Base-by-base conservation (phyloP, 2,797 vertebrate species). In the Monodelphis domestica region DNA sequence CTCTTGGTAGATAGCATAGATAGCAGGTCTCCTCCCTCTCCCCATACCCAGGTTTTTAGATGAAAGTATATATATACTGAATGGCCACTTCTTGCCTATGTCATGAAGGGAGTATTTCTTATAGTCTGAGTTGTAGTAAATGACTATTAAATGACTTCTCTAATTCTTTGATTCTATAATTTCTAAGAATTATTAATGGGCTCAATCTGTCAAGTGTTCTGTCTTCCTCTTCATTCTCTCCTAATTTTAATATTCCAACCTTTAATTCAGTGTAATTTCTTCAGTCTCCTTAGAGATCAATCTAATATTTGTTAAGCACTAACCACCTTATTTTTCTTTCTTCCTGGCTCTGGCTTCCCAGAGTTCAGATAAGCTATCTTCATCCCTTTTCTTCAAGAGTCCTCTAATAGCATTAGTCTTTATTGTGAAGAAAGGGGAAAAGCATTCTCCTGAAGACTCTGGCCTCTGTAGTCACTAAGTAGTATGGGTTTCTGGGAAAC, bases 171-270 rank as follows among this genome's bases (percentile, higher is more conserved):
- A 45, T 24, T 78, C 7, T 45, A 0, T 70, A 17, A 45, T 24
- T 78, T 78, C 63, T 78, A 78, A n/a, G 63, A 78, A 78, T 78
- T 45, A 45, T 12, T 50, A 88, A 93, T 93, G 88, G 38, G 10
- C 28, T 29, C 87, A 0, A 59, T 26, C 21, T 92, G 4, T 52
- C 59, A 89, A 88, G 0, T 70, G 3, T 89, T 56, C 7, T 59
- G 52, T 89, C 15, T 56, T 5, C 95, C 4, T 0, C 9, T 38
- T 9, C 15, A 38, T 95, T 87, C 0, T 92, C 88, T 90, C 38
- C 89, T 55, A 56, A 93, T 89, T 15, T 84, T 90, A 94, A 70
- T 78, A 38, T 53, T 90, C 93, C 10, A 91, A 91, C 70, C 92
- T 1, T 93, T 51, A 91, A 21, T 93, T 92, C n/a, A 51, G 17